Conservation (phyloP, 2,888 invertebrate species). For the Oligia strigilis region DNA sequence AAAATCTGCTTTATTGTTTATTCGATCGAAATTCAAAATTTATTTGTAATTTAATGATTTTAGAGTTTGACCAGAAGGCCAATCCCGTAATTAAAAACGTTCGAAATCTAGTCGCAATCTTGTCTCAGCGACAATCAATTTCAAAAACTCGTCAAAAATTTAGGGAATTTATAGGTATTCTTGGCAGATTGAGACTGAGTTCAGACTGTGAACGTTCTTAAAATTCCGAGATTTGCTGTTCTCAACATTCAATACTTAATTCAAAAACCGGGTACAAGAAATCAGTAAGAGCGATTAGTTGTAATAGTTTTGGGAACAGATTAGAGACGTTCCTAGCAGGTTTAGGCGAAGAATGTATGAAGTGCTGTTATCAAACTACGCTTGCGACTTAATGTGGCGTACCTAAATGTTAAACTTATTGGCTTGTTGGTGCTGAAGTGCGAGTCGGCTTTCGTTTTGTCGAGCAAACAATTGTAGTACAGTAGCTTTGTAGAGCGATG, state of each 20-base stretch:
- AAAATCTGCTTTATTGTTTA: not conserved
- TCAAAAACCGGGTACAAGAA: not conserved
- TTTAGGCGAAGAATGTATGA: conserved; percentile 13
- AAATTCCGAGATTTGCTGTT: too few species aligned
- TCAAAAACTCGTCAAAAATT: too few species aligned
- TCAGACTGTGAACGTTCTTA: too few species aligned
- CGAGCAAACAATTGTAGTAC: not conserved
- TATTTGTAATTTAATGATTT: not conserved
- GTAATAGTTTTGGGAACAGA: conserved; percentile 6
- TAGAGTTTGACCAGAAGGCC: not conserved
- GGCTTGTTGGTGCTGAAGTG: not conserved
- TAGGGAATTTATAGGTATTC: too few species aligned
- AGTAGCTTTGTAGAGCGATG: not conserved
- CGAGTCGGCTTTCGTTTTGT: not conserved
- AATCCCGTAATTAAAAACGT: too few species aligned
- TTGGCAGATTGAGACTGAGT: too few species aligned
- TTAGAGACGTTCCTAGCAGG: not conserved
- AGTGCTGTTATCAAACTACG: conserved; percentile 4
- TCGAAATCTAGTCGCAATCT: too few species aligned
- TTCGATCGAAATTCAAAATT: not conserved
- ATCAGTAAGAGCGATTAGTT: not conserved
- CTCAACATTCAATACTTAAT: not conserved
- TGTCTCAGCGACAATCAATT: too few species aligned
- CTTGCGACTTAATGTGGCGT: conserved; percentile 1
- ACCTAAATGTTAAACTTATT: conserved; percentile 6